Evolutionary conservation across 2,888 invertebrate species (phyloP), one percentile per base, ranked within the genome.

Genomic region (Hemaris fuciformis): DNA sequence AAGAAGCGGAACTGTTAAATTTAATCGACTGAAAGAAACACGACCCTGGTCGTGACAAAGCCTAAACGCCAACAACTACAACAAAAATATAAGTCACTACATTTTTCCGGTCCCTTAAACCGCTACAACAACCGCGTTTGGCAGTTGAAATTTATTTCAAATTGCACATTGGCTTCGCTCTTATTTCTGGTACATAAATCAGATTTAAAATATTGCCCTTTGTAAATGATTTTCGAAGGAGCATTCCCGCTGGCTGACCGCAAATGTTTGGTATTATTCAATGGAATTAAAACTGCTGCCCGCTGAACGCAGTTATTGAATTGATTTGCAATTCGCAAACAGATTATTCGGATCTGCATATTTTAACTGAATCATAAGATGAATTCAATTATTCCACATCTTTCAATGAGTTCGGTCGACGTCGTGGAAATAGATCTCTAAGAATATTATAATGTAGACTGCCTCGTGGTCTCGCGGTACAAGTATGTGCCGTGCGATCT

Each of bases 141-240:
- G 8, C 18, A 18, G 53, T 31, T 2, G 53, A 53, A 53, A 53
- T 53, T 53, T 53, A 53, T 53, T 53, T 53, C 31, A 31, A 53
- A 53, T 53, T 53, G 31, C 53, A 27, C 53, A 53, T 53, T 27
- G 48, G 15, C 18, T 27, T 53, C n/a, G 45, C 45, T 27, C 8
- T 3, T 15, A 15, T 48, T 48, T 48, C 53, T 31, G 53, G 8
- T 53, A 53, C 60, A 41, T 60, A 60, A 60, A 60, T 60, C 48
- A 53, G 60, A 25, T 53, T 41, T 38, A 60, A 60, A 60, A 60
- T 53, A 60, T 60, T 41, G 41, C 48, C 25, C 34, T 53, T 41
- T 38, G 60, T 53, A 48, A 60, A 53, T 60, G 23, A 60, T 48
- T 48, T 60, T 38, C 48, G 27, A 18, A 60, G 34, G 31, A 20